Conservation (phyloP, 2,113 vertebrate genomes). For the Jacana jacana region DNA sequence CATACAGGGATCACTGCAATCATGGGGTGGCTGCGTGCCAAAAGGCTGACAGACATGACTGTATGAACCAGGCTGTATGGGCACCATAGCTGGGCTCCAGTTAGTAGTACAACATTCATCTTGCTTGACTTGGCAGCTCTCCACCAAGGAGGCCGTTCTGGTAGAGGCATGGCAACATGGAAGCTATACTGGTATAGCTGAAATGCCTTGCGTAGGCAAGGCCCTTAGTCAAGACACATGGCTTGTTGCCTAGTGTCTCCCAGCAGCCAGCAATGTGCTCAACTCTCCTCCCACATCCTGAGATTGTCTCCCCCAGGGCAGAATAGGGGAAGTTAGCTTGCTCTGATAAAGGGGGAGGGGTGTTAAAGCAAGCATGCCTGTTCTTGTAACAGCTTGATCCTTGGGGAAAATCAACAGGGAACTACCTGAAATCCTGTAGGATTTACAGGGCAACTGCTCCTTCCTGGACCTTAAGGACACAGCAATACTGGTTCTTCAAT, state of each 20-base stretch:
- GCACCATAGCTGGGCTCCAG: background rate
- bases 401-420: background rate
- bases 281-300: slow-evolving; percentile 67
- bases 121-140: background rate
- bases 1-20: background rate
- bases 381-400: background rate
- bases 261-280: slow-evolving; percentile 57
- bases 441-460: background rate
- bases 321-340: slow-evolving; percentile 64
- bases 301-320: slow-evolving; percentile 67
- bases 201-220: slow-evolving; percentile 36
- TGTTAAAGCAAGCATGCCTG: slow-evolving; percentile 45
- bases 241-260: slow-evolving; percentile 57
- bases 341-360: slow-evolving; percentile 56
- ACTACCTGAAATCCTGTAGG: background rate
- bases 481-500: background rate
- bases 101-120: background rate
- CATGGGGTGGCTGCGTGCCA: background rate
- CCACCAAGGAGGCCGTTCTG: background rate
- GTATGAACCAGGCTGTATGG: background rate
- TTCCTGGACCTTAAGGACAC: background rate
- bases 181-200: background rate
- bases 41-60: rapidly evolving
- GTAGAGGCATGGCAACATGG: slow-evolving; percentile 17
- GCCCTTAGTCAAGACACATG: slow-evolving; percentile 50